Conservation (phyloP, 1,140 invertebrate genomes). For the Pseudoatta argentina region DNA sequence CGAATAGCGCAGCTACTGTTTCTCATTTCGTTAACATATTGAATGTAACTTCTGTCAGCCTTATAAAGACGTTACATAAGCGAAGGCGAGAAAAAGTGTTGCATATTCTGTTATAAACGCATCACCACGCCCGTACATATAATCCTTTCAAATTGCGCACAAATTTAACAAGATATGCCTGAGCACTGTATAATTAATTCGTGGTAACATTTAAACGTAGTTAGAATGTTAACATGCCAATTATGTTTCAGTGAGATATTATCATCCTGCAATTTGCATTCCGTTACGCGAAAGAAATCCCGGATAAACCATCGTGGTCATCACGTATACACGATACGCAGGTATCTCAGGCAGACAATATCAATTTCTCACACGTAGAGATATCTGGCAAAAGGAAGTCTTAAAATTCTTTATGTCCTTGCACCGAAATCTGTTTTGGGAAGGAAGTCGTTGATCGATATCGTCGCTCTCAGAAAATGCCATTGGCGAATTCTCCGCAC, state of each 20-base stretch:
- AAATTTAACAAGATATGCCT: conserved; percentile 20
- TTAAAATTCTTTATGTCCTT: not conserved
- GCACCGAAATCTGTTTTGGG: not conserved
- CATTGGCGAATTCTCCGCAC: not conserved
- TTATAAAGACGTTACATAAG: conserved; percentile 26
- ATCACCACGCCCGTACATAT: conserved; percentile 27
- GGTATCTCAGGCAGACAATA: not conserved
- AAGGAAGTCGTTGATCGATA: not conserved
- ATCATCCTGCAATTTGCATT: conserved; percentile 47
- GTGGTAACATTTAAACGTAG: conserved; percentile 8
- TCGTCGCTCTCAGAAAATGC: not conserved
- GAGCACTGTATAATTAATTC: conserved; percentile 37
- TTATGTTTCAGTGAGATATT: conserved; percentile 32
- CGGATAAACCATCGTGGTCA: conserved; percentile 9
- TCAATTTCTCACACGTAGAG: not conserved
- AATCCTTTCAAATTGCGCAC: conserved; percentile 39
- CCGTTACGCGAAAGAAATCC: conserved; percentile 35
- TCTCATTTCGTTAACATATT: not conserved
- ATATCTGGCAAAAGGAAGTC: not conserved
- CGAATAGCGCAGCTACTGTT: not conserved
- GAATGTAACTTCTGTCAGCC: conserved; percentile 9
- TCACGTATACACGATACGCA: not conserved
- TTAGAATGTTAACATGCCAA: conserved; percentile 40
- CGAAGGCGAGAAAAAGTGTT: conserved; percentile 33
- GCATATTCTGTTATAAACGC: conserved; percentile 54